phyloP scores from a whole-genome alignment of 2,797 vertebrate species.

The Chloroceryle amazona region DNA sequence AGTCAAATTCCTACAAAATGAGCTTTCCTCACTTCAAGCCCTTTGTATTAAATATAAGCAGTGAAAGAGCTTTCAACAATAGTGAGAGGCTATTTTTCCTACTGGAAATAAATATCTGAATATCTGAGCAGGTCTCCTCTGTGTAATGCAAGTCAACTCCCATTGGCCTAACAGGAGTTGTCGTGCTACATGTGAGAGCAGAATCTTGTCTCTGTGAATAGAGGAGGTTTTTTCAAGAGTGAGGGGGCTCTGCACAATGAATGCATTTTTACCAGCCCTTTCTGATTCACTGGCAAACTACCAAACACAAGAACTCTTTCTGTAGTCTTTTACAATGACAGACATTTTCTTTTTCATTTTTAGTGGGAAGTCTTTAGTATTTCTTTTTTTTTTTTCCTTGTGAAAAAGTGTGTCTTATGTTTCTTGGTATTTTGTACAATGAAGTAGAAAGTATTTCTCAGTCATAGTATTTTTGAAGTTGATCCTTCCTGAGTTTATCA shows the following conservation, averaged over 20 bases:
- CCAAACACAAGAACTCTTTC: conserved; percentile 65
- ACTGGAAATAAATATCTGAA: conserved; percentile 41
- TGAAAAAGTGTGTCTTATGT: conserved; percentile 2
- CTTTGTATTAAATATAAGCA: conserved; percentile 36
- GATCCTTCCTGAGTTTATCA: background rate
- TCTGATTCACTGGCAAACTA: conserved; percentile 66
- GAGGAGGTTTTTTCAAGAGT: conserved; percentile 57
- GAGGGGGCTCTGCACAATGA: conserved; percentile 74
- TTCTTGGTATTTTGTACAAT: background rate
- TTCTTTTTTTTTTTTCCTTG: conserved; percentile 11
- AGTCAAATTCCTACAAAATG: background rate
- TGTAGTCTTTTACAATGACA: conserved; percentile 68
- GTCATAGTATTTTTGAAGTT: background rate
- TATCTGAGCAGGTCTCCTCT: conserved; percentile 8
- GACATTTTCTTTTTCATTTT: conserved; percentile 69
- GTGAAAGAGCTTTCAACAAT: conserved; percentile 9
- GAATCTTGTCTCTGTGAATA: conserved; percentile 63
- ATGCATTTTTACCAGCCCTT: conserved; percentile 71
- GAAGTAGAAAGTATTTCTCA: conserved; percentile 25
- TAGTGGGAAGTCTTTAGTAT: conserved; percentile 54
- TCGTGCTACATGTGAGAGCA: conserved; percentile 21
- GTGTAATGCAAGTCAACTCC: background rate
- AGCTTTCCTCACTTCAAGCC: background rate
- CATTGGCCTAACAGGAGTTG: conserved; percentile 52
- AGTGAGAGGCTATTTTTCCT: conserved; percentile 30